Evolutionary conservation across 2,113 vertebrate genomes (phyloP).

Genomic region (Pithys albifrons): DNA sequence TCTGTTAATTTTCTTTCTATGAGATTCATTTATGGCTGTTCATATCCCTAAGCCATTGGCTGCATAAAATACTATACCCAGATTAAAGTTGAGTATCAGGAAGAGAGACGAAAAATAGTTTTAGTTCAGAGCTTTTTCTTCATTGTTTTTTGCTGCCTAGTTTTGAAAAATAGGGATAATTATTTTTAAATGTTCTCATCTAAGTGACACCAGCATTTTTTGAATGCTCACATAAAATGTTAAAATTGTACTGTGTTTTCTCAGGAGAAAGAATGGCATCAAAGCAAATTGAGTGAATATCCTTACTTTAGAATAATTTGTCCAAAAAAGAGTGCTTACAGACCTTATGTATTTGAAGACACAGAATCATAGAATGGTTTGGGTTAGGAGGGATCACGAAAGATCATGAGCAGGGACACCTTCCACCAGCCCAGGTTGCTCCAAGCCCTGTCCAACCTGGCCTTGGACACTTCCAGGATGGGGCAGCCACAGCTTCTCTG

Average conservation of each 20-base stretch:
- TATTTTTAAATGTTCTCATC: background rate
- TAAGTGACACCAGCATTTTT: background rate
- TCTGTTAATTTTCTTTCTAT: slow-evolving; percentile 41
- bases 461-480: background rate
- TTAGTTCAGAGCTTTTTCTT: background rate
- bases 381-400: background rate
- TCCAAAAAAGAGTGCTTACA: background rate
- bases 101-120: slow-evolving; percentile 25
- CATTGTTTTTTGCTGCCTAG: background rate
- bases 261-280: background rate
- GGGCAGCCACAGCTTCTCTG: background rate
- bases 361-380: background rate
- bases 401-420: background rate
- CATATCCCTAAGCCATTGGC: slow-evolving; percentile 27
- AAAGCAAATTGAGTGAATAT: background rate
- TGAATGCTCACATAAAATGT: background rate
- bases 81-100: slow-evolving; percentile 65
- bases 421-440: background rate
- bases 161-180: slow-evolving; percentile 23
- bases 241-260: background rate
- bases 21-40: slow-evolving; percentile 32
- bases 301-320: background rate
- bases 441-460: accelerated
- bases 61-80: slow-evolving; percentile 38
- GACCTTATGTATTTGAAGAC: background rate